phyloP scores from a whole-genome alignment of 2,888 invertebrate genomes.

The Diloba caeruleocephala region DNA sequence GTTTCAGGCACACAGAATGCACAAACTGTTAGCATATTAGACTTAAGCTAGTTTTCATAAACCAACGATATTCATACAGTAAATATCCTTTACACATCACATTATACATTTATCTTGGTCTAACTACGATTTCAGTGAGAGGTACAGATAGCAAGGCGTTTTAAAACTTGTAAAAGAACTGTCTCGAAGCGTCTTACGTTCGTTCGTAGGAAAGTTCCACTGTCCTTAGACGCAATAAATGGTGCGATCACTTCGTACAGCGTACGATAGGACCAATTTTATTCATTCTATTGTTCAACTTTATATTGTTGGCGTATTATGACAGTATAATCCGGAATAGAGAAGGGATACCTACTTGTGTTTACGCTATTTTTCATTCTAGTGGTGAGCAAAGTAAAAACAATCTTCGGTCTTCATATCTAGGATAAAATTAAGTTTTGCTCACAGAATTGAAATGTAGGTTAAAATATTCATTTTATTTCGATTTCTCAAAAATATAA shows the following conservation, averaged over 20 bases:
- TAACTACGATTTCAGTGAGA: constrained; percentile 45
- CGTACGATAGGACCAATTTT: constrained; percentile 75
- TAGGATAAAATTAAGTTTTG: too few species aligned
- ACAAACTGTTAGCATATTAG: too few species aligned
- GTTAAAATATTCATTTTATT: too few species aligned
- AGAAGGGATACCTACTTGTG: constrained; percentile 1
- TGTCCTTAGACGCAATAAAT: constrained; percentile 83
- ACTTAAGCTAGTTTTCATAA: constrained; percentile 20
- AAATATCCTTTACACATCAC: constrained; percentile 46
- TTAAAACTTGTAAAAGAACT: constrained; percentile 84
- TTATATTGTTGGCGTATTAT: constrained; percentile 50
- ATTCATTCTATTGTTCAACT: constrained; percentile 56
- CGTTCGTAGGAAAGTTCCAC: constrained; percentile 78
- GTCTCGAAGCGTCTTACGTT: constrained; percentile 71
- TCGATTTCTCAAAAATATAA: too few species aligned
- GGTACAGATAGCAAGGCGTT: constrained; percentile 67
- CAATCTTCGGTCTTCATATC: not conserved
- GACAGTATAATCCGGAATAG: constrained; percentile 16
- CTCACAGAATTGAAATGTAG: too few species aligned
- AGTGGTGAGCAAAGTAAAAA: too few species aligned
- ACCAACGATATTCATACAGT: constrained; percentile 29
- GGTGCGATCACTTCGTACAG: constrained; percentile 77
- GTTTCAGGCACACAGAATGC: too few species aligned
- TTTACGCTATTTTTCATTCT: not conserved
- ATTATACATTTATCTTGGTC: constrained; percentile 50